Percentiles rank a stretch among this genome's conserved stretches.
Evolutionary conservation across 2,797 vertebrate genomes (phyloP).

Genomic region (Characodon lateralis): DNA sequence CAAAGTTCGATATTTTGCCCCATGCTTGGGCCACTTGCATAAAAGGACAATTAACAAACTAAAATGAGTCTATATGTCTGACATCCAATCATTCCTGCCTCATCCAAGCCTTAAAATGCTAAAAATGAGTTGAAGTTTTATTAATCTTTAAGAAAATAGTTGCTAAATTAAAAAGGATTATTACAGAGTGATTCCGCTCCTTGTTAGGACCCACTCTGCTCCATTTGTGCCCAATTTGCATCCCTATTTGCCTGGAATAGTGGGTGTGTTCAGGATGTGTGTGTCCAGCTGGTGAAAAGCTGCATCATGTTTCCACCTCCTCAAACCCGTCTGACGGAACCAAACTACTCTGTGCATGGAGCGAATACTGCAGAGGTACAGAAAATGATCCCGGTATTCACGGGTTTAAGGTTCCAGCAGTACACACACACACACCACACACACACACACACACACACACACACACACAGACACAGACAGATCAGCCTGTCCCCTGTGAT

Average conservation of each 20-base stretch:
- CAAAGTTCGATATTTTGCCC: no score
- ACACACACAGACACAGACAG: neutral
- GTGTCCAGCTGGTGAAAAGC: conserved; percentile 6
- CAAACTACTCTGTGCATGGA: neutral
- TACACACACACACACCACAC: neutral
- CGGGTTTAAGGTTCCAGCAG: neutral
- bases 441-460: neutral
- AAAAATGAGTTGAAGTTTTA: neutral
- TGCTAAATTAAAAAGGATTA: neutral
- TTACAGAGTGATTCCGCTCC: neutral
- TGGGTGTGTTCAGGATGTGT: conserved; percentile 37
- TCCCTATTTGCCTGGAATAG: conserved; percentile 52
- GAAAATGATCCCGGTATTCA: neutral
- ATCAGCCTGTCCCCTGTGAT: conserved; percentile 2
- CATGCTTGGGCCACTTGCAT: no score
- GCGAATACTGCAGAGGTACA: neutral
- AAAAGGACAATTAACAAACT: no score
- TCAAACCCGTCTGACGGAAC: conserved; percentile 27
- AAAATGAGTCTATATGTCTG: no score
- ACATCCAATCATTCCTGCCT: no score
- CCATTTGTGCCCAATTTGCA: conserved; percentile 41
- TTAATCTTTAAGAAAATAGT: neutral
- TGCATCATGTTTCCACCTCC: conserved; percentile 17
- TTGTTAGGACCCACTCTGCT: neutral
- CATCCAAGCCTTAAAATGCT: no score